Base-by-base conservation (phyloP, 2,113 vertebrate species). In the Mugil cephalus region DNA sequence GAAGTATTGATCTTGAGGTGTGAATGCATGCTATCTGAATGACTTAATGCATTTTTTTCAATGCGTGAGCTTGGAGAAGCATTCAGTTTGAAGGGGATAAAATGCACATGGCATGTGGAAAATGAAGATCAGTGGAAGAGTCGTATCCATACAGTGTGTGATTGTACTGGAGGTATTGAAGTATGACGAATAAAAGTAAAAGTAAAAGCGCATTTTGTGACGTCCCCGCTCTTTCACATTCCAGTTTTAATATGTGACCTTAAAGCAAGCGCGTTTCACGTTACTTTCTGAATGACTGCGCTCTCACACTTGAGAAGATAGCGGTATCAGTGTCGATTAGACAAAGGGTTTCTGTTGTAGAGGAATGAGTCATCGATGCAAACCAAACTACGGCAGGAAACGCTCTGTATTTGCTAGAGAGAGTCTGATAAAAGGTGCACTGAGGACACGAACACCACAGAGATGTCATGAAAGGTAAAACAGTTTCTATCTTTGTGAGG, bases 281-380 rank as follows among this genome's bases (percentile, higher is more conserved):
- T 19, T 4, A 17, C 36, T 78, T 67, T 67, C 60, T 70, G n/a
- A 78, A 62, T 78, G 74, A 84, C 7, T 45, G 24, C 39, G 14
- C 1, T 4, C 2, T 36, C 35, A 42, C 34, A 35, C 47, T 46
- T 36, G 4, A 62, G 17, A 8, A 46, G 30, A 74, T 18, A 30
- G 46, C 1, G 8, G 8, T 53, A 58, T 69, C 60, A 36, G 43
- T 19, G 59, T 79, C 68, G 17, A 67, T 70, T 76, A 66, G 12
- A 63, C 34, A 40, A 36, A 66, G 60, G 1, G 48, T 58, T 71
- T 77, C 56, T 15, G 46, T 10, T 69, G 50, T 18, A 15, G 8
- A 13, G 21, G 36, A 52, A 79, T 85, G 82, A 85, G 40, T 85
- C 79, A 82, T 7, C 1, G 0, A 8, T 9, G n/a, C 62, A 53